Base-by-base conservation (phyloP, 2,888 invertebrate species). In the Clostera curtula region DNA sequence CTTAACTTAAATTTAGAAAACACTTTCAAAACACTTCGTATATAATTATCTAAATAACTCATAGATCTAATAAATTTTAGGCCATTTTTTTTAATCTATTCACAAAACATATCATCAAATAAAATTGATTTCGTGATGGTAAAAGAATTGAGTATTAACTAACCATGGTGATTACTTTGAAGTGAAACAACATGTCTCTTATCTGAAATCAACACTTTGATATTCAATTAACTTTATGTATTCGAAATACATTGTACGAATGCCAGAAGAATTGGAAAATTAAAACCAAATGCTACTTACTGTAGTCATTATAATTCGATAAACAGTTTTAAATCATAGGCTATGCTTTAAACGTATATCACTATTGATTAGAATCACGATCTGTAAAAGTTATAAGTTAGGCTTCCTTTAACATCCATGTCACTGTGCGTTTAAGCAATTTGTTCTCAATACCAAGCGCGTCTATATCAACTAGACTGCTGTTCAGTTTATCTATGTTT, bases 171-270 rank as follows among this genome's bases (percentile, higher is more conserved):
- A 11, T 29, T 22, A 21, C 25, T 40, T 41, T 43, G 37, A 56
- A 34, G 40, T 52, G 45, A 34, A 49, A 52, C 48, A 46, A 34
- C 72, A 70, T 73, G 45, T 56, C 52, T 42, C 56, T 72, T 71
- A 72, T 69, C 67, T 41, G 34, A 43, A 56, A 53, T 34, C 19
- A 40, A 31, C 34, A 27, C 18, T 32, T 44, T 32, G 34, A 28
- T 46, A 59, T 63, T 44, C 39, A 67, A 71, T 74, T 61, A 65
- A 56, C 34, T 38, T 31, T n/a, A n/a, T n/a, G n/a, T n/a, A n/a
- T n/a, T n/a, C n/a, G n/a, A n/a, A n/a, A n/a, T n/a, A n/a, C n/a
- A n/a, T n/a, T 41, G 34, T 32, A 25, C 30, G 36, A 19, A 31
- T 13, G 10, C 29, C 18, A 27, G 55, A 57, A 61, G 36, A 25